Evolutionary conservation across 2,888 invertebrate species (phyloP), one percentile per base, ranked within the genome.

Genomic region (Lasioglossum malachurum): DNA sequence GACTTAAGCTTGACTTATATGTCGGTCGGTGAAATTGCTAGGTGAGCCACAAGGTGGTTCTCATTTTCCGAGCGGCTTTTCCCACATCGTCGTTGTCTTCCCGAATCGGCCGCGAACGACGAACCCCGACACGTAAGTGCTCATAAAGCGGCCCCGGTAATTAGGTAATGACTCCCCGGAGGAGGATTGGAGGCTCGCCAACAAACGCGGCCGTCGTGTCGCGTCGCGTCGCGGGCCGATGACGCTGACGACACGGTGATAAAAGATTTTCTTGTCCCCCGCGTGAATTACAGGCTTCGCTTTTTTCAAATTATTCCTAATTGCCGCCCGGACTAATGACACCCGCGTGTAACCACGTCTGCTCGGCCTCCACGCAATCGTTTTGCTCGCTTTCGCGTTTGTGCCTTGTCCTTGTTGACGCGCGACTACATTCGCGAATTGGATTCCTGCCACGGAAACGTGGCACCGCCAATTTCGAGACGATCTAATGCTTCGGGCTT

Each of bases 91-190:
- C 41, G 35, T 57, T 49, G 53, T 80, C 79, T 80, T 73, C 77
- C 44, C n/a, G 67, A 75, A 78, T 72, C 57, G 80, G 23, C 78
- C 49, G 71, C 76, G 67, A 81, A 83, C 84, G 89, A 80, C 86
- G 82, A 75, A 81, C 80, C 57, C 79, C 82, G 87, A 90, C 89
- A 67, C 82, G 82, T 82, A 83, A 90, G 87, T 87, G 90, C 88
- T 87, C 90, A 87, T 84, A 91, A 90, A 90, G 88, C 90, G 81
- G 88, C n/a, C 82, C 83, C 86, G 84, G 90, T 90, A 91, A 90
- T 90, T 90, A 90, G 91, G 90, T 91, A 91, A 90, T 84, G 91
- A 87, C 91, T 88, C 75, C 69, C 69, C 23, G n/a, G 81, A 80
- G 75, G 57, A 69, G 78, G 81, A 81, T 85, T 91, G 90, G 90